phyloP scores from a whole-genome alignment of 2,113 vertebrate genomes.

The Gymnogyps californianus region DNA sequence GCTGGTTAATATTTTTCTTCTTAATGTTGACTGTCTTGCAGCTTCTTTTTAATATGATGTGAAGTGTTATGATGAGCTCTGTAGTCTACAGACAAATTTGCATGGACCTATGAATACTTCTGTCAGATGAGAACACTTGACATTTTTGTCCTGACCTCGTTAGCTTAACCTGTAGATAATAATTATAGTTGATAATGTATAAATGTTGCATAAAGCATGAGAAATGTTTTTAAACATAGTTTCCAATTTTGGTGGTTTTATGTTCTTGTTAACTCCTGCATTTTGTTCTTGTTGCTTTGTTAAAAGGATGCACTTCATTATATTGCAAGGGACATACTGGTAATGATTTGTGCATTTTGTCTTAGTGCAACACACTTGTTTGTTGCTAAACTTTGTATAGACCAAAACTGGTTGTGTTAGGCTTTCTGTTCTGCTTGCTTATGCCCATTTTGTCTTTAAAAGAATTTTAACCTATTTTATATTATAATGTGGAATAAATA shows the following conservation, averaged over 20 bases:
- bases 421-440: background rate
- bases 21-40: background rate
- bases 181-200: background rate
- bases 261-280: background rate
- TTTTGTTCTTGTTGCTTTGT: background rate
- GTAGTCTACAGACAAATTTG: background rate
- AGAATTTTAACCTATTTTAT: background rate
- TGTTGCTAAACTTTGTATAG: background rate
- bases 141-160: conserved; percentile 22
- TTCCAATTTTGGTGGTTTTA: background rate
- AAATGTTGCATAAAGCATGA: background rate
- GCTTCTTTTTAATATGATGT: conserved; percentile 1
- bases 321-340: background rate
- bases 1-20: background rate
- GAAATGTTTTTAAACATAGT: background rate
- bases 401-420: background rate
- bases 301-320: background rate
- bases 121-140: conserved; percentile 35
- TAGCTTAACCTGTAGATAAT: conserved; percentile 13
- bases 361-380: background rate
- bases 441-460: background rate
- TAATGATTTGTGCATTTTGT: background rate
- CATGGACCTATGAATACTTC: background rate
- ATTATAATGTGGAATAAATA: background rate
- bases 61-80: conserved; percentile 6